Conservation (phyloP, 1,140 invertebrate species). For the Aleiodes sp. region DNA sequence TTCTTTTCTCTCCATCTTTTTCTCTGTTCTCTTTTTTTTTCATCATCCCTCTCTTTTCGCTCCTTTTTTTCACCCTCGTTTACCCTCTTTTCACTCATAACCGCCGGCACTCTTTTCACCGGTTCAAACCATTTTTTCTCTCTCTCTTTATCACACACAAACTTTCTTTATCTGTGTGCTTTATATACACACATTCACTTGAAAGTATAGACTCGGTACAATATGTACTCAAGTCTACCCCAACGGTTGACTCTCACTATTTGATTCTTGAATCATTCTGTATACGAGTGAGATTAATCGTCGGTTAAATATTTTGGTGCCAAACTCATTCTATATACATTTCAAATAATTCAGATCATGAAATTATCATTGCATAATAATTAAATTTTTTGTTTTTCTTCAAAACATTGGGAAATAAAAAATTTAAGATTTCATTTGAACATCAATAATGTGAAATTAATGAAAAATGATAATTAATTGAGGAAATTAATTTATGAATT, state of each 20-base stretch:
- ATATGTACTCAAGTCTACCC: slow-evolving; percentile 64
- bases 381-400: no score
- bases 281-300: slow-evolving; percentile 62
- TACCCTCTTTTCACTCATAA: slow-evolving; percentile 27
- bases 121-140: neutral
- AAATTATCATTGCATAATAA: neutral
- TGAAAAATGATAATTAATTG: no score
- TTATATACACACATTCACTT: slow-evolving; percentile 8
- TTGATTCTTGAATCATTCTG: slow-evolving; percentile 66
- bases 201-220: slow-evolving; percentile 51
- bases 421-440: no score
- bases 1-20: slow-evolving; percentile 30
- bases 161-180: slow-evolving; percentile 20
- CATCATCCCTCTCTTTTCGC: slow-evolving; percentile 15
- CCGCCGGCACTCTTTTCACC: neutral
- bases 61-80: slow-evolving; percentile 20
- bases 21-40: slow-evolving; percentile 22
- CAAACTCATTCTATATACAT: slow-evolving; percentile 27
- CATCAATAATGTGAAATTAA: no score
- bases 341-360: neutral
- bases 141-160: neutral
- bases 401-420: no score
- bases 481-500: no score
- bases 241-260: slow-evolving; percentile 61
- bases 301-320: slow-evolving; percentile 64